These are phyloP conservation scores for Alces alces DNA, from an alignment of 2,113 vertebrate species.

Conservation along the genomic window DNA sequence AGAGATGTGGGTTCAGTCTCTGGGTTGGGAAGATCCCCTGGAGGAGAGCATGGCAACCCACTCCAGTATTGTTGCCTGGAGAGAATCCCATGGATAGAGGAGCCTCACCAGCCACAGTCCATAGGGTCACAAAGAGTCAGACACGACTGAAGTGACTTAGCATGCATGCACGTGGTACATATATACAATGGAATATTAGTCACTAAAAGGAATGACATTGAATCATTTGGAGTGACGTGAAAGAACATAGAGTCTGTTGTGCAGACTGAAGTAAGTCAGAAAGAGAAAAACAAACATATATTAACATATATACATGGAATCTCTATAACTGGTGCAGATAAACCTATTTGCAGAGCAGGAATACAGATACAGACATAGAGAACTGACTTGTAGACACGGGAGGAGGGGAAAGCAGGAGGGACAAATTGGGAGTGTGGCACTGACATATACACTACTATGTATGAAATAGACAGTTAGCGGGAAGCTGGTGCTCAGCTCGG, in stretches of 20 bases:
- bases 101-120: not conserved
- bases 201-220: not conserved
- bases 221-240: not conserved
- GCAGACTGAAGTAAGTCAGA: not conserved
- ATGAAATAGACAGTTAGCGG: not conserved
- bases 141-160: not conserved
- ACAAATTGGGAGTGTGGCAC: not conserved
- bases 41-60: not conserved
- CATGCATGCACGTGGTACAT: fast-evolving
- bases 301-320: not conserved
- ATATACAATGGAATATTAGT: not conserved
- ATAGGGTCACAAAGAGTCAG: not conserved
- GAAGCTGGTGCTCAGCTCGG: not conserved
- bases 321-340: not conserved
- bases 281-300: not conserved
- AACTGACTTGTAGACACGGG: not conserved
- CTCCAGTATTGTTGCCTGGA: not conserved
- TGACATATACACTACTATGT: not conserved
- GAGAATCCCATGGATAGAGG: not conserved
- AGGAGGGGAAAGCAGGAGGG: not conserved
- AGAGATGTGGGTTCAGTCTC: not conserved
- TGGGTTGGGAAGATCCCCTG: not conserved
- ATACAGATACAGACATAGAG: not conserved
- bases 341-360: not conserved
- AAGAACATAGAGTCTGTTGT: not conserved